Evolutionary conservation across 2,888 invertebrate genomes (phyloP), one percentile per base, ranked within the genome.

Genomic region (Cheilosia impressa): DNA sequence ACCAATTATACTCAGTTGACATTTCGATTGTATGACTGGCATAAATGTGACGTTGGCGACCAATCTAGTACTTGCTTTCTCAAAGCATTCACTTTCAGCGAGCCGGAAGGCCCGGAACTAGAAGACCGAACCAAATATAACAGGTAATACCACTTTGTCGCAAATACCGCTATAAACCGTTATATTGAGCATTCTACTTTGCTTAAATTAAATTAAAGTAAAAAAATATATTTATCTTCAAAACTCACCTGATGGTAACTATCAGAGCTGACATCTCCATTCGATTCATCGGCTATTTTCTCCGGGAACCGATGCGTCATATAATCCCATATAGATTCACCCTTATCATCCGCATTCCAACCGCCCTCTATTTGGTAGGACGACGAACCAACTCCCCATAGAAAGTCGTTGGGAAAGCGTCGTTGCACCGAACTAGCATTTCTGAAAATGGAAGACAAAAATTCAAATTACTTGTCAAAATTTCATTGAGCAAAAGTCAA

Each of bases 311-410:
- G 93, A 90, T 94, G 94, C 1, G 94, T 93, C 88, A 94, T 90
- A 71, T 90, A 92, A 90, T 95, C 95, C 95, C 95, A 95, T 81
- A 95, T 94, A 75, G 93, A 94, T 91, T 93, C 93, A 0, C 93
- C 91, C 90, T 94, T 94, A 22, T 93, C 94, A 66, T 91, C 91
- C 15, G 88, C 90, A 88, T 92, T 89, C 92, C 92, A 92, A 15
- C 90, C 92, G 15, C 92, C 92, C 83, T 92, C 92, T 34, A 92
- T 91, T 88, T 92, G 92, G 87, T 92, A 92, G 1, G 92, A 90
- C 2, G 92, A 92, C 2, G 92, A 91, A 0, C 91, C 92, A 38
- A 92, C 91, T 65, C 92, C 92, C 91, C 92, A 92, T 31, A 91
- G 80, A 87, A 92, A 92, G 76, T 91, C 92, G 73, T 87, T 89